A percentile compares a stretch with the other conserved stretches of the same genome.
phyloP scores from a whole-genome alignment of 2,113 vertebrate species.

The Brachyhypopomus occidentalis region DNA sequence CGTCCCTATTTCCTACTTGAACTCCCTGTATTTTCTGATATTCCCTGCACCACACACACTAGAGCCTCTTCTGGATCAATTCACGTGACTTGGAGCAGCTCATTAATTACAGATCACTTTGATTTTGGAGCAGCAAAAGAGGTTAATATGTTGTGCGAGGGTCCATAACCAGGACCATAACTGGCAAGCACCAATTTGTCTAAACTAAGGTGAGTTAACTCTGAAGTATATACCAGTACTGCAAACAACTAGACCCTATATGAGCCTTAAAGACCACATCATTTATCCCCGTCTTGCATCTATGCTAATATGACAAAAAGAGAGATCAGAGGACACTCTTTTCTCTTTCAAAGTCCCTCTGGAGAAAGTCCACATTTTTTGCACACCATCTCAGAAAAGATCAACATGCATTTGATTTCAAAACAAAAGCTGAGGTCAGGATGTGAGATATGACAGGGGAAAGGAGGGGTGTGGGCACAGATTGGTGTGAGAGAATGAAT shows the following conservation, averaged over 20 bases:
- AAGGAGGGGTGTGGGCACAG: slow-evolving; percentile 14
- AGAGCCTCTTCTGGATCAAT: too few relatives aligned
- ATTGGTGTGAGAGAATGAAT: slow-evolving; percentile 49
- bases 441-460: slow-evolving; percentile 6
- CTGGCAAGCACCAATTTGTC: too few relatives aligned
- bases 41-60: too few relatives aligned
- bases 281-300: slow-evolving; percentile 2
- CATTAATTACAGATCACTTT: too few relatives aligned
- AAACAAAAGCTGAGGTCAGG: neutral
- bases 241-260: neutral
- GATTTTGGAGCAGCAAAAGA: too few relatives aligned
- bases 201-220: too few relatives aligned
- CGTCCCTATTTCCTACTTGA: too few relatives aligned
- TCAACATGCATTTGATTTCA: neutral
- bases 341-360: slow-evolving; percentile 5
- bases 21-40: too few relatives aligned
- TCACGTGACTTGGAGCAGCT: too few relatives aligned
- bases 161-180: too few relatives aligned
- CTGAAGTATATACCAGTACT: too few relatives aligned
- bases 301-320: neutral
- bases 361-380: neutral
- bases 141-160: too few relatives aligned
- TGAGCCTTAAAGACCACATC: neutral
- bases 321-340: neutral
- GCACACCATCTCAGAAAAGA: slow-evolving; percentile 13